phyloP scores from a whole-genome alignment of 2,113 vertebrate genomes.

The Limnothrissa miodon region DNA sequence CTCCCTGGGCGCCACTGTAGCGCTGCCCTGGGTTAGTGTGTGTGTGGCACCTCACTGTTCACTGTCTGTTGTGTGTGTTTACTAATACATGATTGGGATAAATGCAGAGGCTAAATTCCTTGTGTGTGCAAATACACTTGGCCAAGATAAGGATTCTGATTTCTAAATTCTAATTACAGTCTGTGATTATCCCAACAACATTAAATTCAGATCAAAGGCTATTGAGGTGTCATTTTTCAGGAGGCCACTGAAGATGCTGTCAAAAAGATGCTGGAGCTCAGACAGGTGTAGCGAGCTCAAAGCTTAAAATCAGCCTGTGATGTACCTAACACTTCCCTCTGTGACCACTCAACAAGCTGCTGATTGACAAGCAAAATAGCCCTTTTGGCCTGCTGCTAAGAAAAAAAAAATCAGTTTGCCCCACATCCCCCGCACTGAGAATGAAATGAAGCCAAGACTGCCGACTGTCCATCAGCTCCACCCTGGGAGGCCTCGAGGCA shows the following conservation, averaged over 20 bases:
- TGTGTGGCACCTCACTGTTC: no score
- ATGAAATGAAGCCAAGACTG: background rate
- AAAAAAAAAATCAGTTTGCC: background rate
- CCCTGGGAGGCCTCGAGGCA: background rate
- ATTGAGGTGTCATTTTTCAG: background rate
- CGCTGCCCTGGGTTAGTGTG: no score
- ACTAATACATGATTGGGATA: no score
- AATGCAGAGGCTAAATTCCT: no score
- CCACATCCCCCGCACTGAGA: background rate
- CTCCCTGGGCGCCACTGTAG: no score
- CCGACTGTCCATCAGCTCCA: background rate
- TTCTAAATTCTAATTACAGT: no score
- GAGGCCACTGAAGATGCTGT: background rate
- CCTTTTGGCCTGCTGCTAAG: background rate
- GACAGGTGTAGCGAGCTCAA: background rate
- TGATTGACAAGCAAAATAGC: background rate
- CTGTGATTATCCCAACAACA: background rate
- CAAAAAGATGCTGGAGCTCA: background rate
- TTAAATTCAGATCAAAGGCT: background rate
- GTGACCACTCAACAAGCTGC: background rate
- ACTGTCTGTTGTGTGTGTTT: no score
- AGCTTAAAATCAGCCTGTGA: background rate
- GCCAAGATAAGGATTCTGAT: no score
- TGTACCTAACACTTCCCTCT: background rate
- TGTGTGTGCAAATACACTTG: no score